Evolutionary conservation across 2,797 vertebrate species (phyloP).

Genomic region (Sebastes nivosus): DNA sequence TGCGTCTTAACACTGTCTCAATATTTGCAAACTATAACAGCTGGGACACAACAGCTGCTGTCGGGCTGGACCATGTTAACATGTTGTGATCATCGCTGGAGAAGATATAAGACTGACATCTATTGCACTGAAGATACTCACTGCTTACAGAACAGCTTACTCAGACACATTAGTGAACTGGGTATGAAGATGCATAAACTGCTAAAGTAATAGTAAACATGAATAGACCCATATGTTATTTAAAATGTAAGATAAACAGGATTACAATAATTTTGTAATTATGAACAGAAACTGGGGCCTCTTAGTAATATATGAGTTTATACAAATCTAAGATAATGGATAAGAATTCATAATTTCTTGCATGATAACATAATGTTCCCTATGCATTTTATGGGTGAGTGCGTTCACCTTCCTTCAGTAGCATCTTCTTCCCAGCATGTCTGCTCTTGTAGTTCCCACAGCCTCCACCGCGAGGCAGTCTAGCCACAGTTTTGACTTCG

Average conservation of each 20-base stretch:
- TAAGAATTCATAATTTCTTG: background rate
- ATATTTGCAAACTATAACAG: conserved; percentile 1
- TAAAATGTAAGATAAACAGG: no score
- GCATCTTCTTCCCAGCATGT: background rate
- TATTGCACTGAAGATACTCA: background rate
- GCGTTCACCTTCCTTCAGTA: no score
- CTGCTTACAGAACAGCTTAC: background rate
- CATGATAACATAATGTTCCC: background rate
- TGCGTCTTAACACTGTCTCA: background rate
- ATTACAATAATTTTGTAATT: no score
- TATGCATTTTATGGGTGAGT: background rate
- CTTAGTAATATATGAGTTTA: background rate
- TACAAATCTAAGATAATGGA: background rate
- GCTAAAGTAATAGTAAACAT: background rate
- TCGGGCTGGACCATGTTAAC: background rate
- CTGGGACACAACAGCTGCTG: conserved; percentile 34
- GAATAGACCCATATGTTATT: background rate
- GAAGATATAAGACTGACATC: conserved; percentile 2
- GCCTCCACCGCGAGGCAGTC: conserved; percentile 68
- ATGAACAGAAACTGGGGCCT: background rate
- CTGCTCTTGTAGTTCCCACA: conserved; percentile 41
- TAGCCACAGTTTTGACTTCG: conserved; percentile 35
- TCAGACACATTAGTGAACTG: background rate
- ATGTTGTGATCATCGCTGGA: background rate
- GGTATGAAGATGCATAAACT: background rate